A percentile compares a stretch with the other conserved stretches of the same genome.
Conservation (phyloP, 2,113 vertebrate genomes). For the Callipepla squamata region DNA sequence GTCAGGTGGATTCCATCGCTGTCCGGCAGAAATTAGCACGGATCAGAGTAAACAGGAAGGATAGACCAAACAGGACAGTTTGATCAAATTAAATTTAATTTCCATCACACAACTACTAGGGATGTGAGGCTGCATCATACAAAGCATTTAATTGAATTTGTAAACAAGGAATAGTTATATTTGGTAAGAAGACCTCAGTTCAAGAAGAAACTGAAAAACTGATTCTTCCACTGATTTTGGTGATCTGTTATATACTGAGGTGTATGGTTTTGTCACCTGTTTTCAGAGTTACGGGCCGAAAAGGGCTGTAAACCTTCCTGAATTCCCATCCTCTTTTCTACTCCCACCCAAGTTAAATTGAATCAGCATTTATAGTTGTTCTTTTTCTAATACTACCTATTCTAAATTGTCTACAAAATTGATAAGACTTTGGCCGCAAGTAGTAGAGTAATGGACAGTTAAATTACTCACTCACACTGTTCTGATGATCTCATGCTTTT, state of each 20-base stretch:
- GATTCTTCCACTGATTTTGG: neutral
- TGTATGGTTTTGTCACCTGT: neutral
- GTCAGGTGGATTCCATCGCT: neutral
- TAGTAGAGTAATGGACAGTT: neutral
- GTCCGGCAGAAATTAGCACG: neutral
- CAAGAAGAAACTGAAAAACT: neutral
- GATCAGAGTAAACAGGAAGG: neutral
- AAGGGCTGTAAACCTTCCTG: neutral
- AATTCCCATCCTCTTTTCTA: neutral
- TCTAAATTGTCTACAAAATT: neutral
- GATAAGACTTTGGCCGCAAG: neutral
- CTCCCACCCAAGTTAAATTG: neutral
- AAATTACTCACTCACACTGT: neutral
- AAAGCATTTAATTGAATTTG: neutral
- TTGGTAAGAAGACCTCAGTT: neutral
- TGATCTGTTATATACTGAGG: fast-evolving
- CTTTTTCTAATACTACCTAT: neutral
- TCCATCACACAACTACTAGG: neutral
- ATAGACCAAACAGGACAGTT: neutral
- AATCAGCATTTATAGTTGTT: neutral
- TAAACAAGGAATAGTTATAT: neutral
- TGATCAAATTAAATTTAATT: neutral
- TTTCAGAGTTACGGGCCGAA: neutral
- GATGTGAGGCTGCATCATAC: neutral
- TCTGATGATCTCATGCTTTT: neutral